phyloP scores from a whole-genome alignment of 2,888 invertebrate genomes.

The Balanococcus diminutus region DNA sequence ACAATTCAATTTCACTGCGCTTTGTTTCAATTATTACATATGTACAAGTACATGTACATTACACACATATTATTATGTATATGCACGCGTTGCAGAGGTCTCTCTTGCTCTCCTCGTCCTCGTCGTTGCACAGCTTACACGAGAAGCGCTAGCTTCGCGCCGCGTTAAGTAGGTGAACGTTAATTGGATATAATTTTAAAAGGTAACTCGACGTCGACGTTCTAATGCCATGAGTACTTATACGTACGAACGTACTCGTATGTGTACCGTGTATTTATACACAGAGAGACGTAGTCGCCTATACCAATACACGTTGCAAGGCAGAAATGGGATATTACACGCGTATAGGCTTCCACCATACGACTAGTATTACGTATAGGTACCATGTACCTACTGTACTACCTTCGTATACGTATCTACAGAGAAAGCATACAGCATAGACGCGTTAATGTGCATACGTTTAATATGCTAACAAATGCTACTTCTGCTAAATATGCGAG shows the following conservation, averaged over 20 bases:
- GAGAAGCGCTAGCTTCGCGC: slow-evolving; percentile 21
- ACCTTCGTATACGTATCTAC: not conserved
- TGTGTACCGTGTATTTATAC: not conserved
- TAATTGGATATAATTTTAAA: slow-evolving; percentile 37
- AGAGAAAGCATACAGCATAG: not conserved
- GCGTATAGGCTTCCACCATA: not conserved
- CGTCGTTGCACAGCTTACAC: not conserved
- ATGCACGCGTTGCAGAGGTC: not conserved
- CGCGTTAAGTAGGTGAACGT: slow-evolving; percentile 26
- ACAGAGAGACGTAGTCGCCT: not conserved
- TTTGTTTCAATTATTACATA: slow-evolving; percentile 6
- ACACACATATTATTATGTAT: too few relatives aligned
- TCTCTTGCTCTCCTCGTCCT: not conserved
- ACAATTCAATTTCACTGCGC: not conserved
- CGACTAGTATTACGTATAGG: not conserved
- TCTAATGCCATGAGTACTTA: not conserved
- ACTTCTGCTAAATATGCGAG: not conserved
- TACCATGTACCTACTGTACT: not conserved
- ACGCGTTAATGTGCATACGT: not conserved
- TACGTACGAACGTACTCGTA: not conserved
- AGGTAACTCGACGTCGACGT: slow-evolving; percentile 10
- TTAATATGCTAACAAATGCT: slow-evolving; percentile 8
- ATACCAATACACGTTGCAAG: not conserved
- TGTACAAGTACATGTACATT: not conserved
- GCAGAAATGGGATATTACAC: not conserved